Evolutionary conservation across 2,888 invertebrate genomes (phyloP), one percentile per base, ranked within the genome.

Genomic region (Cryptocephalus moraei): DNA sequence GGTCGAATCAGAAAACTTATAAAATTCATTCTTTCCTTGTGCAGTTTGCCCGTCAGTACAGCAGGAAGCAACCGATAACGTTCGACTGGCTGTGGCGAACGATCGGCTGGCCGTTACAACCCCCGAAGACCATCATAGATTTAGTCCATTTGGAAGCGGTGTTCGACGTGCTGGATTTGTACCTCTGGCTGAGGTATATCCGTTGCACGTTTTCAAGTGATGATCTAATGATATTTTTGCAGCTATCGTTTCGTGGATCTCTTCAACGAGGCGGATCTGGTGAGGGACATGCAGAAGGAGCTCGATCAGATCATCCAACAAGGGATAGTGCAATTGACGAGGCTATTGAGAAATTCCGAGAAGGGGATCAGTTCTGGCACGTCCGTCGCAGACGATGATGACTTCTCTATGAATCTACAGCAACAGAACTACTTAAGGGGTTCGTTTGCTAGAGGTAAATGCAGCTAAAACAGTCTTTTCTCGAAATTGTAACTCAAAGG

Each of bases 131-230:
- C 0, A 85, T 97, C 31, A 74, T 84, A 52, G 94, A 97, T 64
- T 76, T 97, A 41, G 83, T 92, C 8, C 90, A 92, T 64, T 74
- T 99, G 46, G 97, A 99, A 72, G 80, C 87, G 1, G 88, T 94
- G 1, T 96, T 95, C 65, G 96, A 97, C 72, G 89, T 95, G 3
- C 75, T 99, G 51, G 97, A 99, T 69, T 75, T 95, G 34, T 99
- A 99, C 68, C 74, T 97, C 45, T 99, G 99, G 99, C 72, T 99
- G 44, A 91, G 90, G 86, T 88, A 70, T 65, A 4, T 36, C 36
- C 36, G 11, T 36, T 6, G 36, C 22, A 12, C 4, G 8, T 47
- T 44, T 40, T 42, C 9, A 12, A 36, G 6, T 36, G 36, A 13
- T 4, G 33, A 33, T 10, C 32, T 12, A 34, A 13, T 9, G 39